Conservation (phyloP, 1,140 invertebrate species). For the Euura saliciscinereae region DNA sequence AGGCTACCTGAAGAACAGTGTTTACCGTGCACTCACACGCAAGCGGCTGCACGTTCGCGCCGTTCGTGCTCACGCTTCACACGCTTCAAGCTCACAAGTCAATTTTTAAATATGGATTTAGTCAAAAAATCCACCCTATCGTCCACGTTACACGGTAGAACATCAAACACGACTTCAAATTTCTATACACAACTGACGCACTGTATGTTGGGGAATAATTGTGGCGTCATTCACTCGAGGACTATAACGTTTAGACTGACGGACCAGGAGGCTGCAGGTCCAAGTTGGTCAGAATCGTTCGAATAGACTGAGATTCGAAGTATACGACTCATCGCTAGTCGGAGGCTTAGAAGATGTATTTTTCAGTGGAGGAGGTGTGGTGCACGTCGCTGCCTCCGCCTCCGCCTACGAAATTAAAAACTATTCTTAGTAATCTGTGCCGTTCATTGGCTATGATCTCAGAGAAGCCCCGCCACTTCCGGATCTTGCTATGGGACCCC, state of each 20-base stretch:
- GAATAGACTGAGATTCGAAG: neutral
- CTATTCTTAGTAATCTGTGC: slow-evolving; percentile 41
- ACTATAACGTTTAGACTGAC: neutral
- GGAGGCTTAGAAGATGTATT: neutral
- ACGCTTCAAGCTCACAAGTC: too few species aligned
- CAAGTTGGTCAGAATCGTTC: neutral
- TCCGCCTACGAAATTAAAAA: slow-evolving; percentile 44
- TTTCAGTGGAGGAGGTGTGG: slow-evolving; percentile 30
- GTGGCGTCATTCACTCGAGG: neutral
- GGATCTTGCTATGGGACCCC: neutral
- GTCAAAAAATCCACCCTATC: too few species aligned
- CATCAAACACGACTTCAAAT: too few species aligned
- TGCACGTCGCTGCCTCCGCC: slow-evolving; percentile 22
- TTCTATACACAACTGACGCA: too few species aligned
- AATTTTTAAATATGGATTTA: too few species aligned
- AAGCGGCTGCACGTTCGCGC: too few species aligned
- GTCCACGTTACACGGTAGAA: too few species aligned
- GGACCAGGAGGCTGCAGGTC: neutral
- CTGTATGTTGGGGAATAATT: neutral
- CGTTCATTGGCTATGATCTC: slow-evolving; percentile 33
- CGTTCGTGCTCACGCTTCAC: too few species aligned
- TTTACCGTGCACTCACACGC: too few species aligned
- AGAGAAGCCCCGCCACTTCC: slow-evolving; percentile 39
- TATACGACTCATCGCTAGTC: neutral
- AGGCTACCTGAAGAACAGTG: too few species aligned